Percentiles rank a stretch among this genome's conserved stretches.
phyloP scores from a whole-genome alignment of 2,797 vertebrate species.

The Hoplostethus atlanticus region DNA sequence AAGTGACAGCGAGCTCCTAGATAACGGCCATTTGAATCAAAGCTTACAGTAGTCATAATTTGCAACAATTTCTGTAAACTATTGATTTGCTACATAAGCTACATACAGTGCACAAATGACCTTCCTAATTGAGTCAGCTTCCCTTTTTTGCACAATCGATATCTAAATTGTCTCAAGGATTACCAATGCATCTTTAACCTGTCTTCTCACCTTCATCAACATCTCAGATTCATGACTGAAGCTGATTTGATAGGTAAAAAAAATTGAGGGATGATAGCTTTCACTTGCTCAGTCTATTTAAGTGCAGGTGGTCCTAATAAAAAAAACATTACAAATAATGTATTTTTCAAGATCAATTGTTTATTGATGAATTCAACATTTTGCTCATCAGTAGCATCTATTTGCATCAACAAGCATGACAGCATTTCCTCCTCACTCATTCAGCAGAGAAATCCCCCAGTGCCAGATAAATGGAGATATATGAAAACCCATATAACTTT shows the following conservation, averaged over 20 bases:
- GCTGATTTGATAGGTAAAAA: no score
- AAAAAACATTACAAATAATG: constrained; percentile 18
- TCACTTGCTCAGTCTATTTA: background rate
- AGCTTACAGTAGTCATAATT: no score
- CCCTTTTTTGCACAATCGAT: background rate
- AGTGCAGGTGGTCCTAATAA: background rate
- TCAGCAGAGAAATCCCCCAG: constrained; percentile 44
- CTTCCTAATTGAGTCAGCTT: background rate
- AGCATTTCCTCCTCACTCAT: constrained; percentile 67
- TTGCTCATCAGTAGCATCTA: constrained; percentile 71
- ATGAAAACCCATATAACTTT: constrained; percentile 42
- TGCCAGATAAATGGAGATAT: constrained; percentile 56
- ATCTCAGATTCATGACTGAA: no score
- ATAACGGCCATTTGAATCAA: no score
- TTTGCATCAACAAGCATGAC: constrained; percentile 58
- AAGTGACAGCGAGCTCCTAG: no score
- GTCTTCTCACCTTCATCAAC: no score
- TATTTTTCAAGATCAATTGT: constrained; percentile 50
- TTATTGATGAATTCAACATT: constrained; percentile 77
- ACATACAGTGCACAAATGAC: no score
- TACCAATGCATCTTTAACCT: no score
- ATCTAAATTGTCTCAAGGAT: background rate
- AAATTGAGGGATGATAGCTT: background rate
- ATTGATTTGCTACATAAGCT: no score
- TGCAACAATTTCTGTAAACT: no score